phyloP scores from a whole-genome alignment of 1,140 invertebrate species.

The Penaeus japonicus region DNA sequence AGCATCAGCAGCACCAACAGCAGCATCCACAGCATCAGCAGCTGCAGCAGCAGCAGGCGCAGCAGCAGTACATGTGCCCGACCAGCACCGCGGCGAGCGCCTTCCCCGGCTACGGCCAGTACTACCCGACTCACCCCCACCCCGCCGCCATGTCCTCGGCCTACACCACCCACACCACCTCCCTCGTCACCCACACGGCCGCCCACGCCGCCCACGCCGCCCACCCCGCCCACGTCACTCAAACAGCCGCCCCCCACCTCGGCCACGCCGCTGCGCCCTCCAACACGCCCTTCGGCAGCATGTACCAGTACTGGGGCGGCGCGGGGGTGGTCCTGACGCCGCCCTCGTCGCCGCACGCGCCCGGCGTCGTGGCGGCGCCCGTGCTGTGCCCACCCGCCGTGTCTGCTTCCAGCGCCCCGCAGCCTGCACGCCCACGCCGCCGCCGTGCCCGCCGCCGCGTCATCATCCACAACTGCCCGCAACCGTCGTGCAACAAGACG shows the following conservation, averaged over 20 bases:
- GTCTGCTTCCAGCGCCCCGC: not conserved
- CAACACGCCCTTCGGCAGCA: not conserved
- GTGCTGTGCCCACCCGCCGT: conserved; percentile 31
- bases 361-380: conserved; percentile 20
- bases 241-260: not conserved
- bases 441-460: conserved; percentile 7
- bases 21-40: not conserved
- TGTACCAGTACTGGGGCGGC: conserved; percentile 45
- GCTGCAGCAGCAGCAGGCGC: not conserved
- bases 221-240: not conserved
- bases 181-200: no score
- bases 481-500: conserved; percentile 35
- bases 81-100: not conserved
- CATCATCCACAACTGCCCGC: conserved; percentile 36
- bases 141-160: not conserved
- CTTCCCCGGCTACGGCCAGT: not conserved
- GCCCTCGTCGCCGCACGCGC: conserved; percentile 33
- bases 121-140: not conserved
- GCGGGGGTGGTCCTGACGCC: conserved; percentile 32
- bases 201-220: not conserved
- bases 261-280: not conserved
- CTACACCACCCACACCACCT: not conserved
- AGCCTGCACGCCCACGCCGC: not conserved
- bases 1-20: not conserved
- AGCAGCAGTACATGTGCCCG: not conserved